These are phyloP conservation scores for Pteromalus puparum DNA, from an alignment of 1,140 invertebrate genomes.

Conservation along the genomic window DNA sequence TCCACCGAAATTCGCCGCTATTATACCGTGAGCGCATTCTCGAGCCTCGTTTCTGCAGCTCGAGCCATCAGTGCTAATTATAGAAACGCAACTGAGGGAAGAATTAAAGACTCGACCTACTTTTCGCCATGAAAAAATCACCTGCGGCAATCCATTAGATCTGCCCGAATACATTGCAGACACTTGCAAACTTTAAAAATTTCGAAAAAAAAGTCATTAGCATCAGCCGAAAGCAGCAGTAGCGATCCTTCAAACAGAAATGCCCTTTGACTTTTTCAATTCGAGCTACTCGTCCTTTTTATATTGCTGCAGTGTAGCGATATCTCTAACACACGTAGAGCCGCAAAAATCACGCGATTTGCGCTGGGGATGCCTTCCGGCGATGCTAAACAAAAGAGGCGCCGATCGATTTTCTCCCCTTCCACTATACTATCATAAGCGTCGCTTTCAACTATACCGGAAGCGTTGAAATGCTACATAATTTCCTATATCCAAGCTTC, in stretches of 20 bases:
- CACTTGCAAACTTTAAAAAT: not conserved
- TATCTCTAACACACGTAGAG: slow-evolving; percentile 3
- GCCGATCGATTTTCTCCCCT: slow-evolving; percentile 1
- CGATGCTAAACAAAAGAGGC: not conserved
- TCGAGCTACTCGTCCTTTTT: not conserved
- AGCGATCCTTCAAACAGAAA: not conserved
- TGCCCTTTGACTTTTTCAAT: not conserved
- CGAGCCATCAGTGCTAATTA: not conserved
- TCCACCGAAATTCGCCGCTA: not conserved
- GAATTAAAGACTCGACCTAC: not conserved
- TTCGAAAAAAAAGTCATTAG: not conserved
- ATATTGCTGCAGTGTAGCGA: not conserved
- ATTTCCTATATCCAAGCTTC: not conserved
- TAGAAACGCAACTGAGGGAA: not conserved
- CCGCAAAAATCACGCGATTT: slow-evolving; percentile 33
- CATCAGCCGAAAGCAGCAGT: not conserved
- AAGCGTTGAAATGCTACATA: not conserved
- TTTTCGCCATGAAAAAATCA: not conserved
- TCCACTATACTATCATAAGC: not conserved
- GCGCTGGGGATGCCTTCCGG: not conserved
- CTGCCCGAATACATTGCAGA: not conserved
- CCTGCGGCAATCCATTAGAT: not conserved
- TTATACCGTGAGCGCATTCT: not conserved
- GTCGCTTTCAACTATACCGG: too few species aligned
- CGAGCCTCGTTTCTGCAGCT: too few species aligned